Conservation (phyloP, 2,113 vertebrate genomes). For the Lota lota region DNA sequence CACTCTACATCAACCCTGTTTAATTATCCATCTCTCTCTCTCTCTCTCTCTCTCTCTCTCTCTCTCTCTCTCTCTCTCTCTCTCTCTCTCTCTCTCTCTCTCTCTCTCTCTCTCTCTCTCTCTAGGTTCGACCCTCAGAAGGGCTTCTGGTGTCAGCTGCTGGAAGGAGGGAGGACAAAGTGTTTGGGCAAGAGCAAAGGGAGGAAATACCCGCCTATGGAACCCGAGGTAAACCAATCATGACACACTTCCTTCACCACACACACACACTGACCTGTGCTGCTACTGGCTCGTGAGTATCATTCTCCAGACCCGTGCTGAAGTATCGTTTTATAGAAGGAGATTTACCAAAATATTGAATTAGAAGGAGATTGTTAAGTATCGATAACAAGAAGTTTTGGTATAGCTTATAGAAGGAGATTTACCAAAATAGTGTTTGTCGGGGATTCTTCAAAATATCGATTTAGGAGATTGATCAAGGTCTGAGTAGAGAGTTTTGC, state of each 20-base stretch:
- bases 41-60: neutral
- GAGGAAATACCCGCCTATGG: slow-evolving; percentile 92
- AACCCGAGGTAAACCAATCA: slow-evolving; percentile 79
- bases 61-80: slow-evolving; percentile 10
- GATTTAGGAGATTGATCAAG: too few species aligned
- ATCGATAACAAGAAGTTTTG: too few species aligned
- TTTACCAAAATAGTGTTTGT: too few species aligned
- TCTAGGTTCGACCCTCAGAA: slow-evolving; percentile 94
- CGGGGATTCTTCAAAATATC: too few species aligned
- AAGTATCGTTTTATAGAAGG: too few species aligned
- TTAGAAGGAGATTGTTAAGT: too few species aligned
- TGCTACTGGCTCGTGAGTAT: neutral
- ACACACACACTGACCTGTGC: neutral
- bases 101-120: slow-evolving; percentile 26
- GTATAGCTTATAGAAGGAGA: too few species aligned
- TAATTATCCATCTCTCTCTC: neutral
- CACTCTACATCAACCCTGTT: neutral
- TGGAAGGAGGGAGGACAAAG: slow-evolving; percentile 94
- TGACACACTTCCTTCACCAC: neutral
- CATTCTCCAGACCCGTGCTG: too few species aligned
- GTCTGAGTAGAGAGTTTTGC: too few species aligned
- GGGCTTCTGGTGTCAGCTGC: slow-evolving; percentile 95
- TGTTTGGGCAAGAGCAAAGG: slow-evolving; percentile 97
- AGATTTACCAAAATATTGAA: too few species aligned
- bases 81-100: slow-evolving; percentile 1